Evolutionary conservation across 2,888 invertebrate genomes (phyloP), one percentile per base, ranked within the genome.

Genomic region (Catocala sponsa): DNA sequence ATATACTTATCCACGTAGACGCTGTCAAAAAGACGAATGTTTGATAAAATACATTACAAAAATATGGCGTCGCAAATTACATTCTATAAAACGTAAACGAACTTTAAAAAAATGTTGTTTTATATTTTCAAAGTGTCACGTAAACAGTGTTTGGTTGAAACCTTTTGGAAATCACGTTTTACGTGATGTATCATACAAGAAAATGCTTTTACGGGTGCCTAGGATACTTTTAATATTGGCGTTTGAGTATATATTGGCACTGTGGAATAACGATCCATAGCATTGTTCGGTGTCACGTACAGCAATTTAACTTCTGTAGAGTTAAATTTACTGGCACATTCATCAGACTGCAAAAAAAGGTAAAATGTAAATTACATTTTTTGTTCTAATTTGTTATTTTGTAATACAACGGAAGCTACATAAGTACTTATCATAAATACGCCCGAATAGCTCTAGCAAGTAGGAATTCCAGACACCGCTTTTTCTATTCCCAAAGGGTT

Each of bases 121-220:
- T 59, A 51, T 55, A 53, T 50, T 42, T 32, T 58, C 15, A 33
- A 42, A 48, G 38, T 47, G 15, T 68, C 68, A 76, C 65, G 69
- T 76, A 44, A 44, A 59, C 52, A 12, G n/a, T n/a, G 35, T 60
- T 41, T 46, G 55, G 47, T 61, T 15, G 38, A 5, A 57, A 44
- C 52, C 38, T 48, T 65, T 46, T 54, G 25, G 12, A 63, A 64
- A 60, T 35, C 51, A 61, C 46, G 55, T 46, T 61, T 61, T 44
- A 57, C 59, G 59, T 61, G 60, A 63, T 65, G 48, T 61, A 59
- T 33, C 44, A 32, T 57, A 76, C 73, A 73, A 59, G 72, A 59
- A 35, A 76, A 73, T 65, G 65, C 76, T 76, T 76, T 72, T 51
- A 71, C 65, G 15, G 42, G 44, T 64, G 41, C 43, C 41, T 62